Conservation (phyloP, 2,113 vertebrate genomes). For the Bufo gargarizans region DNA sequence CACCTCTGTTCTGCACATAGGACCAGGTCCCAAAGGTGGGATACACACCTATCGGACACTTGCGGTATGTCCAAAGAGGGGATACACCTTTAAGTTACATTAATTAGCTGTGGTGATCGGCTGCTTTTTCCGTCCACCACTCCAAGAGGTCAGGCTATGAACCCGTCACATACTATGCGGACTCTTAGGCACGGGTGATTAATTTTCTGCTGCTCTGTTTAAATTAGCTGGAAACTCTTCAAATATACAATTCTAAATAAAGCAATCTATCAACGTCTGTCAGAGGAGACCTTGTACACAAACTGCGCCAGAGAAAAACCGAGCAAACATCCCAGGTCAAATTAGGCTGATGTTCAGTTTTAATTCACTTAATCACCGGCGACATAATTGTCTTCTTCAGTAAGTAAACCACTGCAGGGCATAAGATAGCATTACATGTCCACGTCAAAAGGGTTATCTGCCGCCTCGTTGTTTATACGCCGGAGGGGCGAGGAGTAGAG, state of each 20-base stretch:
- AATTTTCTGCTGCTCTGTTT: constrained; percentile 88
- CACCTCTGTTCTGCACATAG: not conserved
- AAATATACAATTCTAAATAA: constrained; percentile 90
- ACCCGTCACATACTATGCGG: constrained; percentile 79
- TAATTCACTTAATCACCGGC: constrained; percentile 83
- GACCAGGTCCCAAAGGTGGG: not conserved
- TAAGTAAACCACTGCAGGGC: constrained; percentile 61
- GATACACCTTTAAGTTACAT: not conserved
- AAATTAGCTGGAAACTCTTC: constrained; percentile 95
- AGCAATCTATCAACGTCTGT: constrained; percentile 94
- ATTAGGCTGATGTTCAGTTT: constrained; percentile 82
- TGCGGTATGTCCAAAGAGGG: no score
- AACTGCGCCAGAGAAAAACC: constrained; percentile 65
- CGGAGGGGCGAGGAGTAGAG: constrained; percentile 8
- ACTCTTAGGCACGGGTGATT: constrained; percentile 89
- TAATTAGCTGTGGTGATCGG: not conserved
- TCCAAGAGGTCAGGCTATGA: not conserved
- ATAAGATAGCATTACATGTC: constrained; percentile 26
- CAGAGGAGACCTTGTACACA: constrained; percentile 75
- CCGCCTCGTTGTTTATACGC: constrained; percentile 10
- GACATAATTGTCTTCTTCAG: constrained; percentile 78
- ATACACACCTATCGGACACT: not conserved
- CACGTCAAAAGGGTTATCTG: constrained; percentile 35
- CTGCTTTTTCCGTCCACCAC: not conserved
- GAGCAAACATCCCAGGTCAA: constrained; percentile 88